Evolutionary conservation across 2,888 invertebrate species (phyloP).

Genomic region (Parnassius mnemosyne): DNA sequence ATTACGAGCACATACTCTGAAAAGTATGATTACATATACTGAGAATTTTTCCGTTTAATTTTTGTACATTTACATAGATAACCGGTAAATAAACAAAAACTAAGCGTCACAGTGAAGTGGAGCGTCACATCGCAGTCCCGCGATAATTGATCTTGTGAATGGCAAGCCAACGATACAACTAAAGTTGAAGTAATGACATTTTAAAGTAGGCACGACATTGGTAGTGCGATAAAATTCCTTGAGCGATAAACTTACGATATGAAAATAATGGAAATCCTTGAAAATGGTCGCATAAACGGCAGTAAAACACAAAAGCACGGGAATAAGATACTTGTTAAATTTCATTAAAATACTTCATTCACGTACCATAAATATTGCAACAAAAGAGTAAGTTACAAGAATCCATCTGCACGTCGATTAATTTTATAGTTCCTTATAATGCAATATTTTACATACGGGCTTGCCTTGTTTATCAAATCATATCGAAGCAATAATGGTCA

Average conservation of each 20-base stretch:
- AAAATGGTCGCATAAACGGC: not conserved
- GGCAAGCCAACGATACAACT: not conserved
- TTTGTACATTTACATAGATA: not conserved
- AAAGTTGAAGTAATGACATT: not conserved
- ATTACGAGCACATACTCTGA: no score
- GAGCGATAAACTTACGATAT: not conserved
- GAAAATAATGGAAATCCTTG: constrained; percentile 5
- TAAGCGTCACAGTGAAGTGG: not conserved
- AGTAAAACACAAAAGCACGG: not conserved
- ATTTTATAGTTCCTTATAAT: no score
- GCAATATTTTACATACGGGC: no score
- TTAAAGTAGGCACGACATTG: not conserved
- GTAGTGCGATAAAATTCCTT: not conserved
- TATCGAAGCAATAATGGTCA: no score
- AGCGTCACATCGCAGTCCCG: not conserved
- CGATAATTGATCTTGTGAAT: not conserved
- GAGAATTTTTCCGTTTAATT: not conserved
- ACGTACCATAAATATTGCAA: no score
- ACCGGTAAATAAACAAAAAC: not conserved
- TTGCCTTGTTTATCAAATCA: no score
- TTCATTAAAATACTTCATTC: no score
- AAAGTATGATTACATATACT: not conserved
- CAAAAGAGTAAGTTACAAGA: no score
- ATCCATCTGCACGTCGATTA: no score
- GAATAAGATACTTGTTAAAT: no score